These are phyloP conservation scores for Mola mola DNA, from an alignment of 2,113 vertebrate genomes.

Conservation along the genomic window DNA sequence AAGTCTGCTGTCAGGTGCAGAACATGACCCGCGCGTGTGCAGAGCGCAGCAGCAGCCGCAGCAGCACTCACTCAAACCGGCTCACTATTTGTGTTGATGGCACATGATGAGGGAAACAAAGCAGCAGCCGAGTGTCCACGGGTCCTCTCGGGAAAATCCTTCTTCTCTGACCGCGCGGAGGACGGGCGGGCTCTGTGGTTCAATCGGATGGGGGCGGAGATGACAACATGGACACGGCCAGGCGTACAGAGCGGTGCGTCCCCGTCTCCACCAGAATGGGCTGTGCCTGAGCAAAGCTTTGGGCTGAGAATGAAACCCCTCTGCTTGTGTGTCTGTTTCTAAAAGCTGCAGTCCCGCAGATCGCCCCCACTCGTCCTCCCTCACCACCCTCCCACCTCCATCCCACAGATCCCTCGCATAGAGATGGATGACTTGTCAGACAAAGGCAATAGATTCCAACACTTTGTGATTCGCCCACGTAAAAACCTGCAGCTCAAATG, in stretches of 20 bases:
- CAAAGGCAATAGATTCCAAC: constrained; percentile 99
- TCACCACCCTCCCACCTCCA: constrained; percentile 77
- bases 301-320: constrained; percentile 94
- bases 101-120: constrained; percentile 71
- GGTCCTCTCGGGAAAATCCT: constrained; percentile 64
- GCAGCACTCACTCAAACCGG: constrained; percentile 69
- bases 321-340: constrained; percentile 95
- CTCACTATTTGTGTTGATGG: constrained; percentile 72
- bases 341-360: constrained; percentile 91
- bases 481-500: constrained; percentile 89
- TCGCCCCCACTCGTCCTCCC: constrained; percentile 45
- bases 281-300: constrained; percentile 92
- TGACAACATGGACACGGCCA: constrained; percentile 82
- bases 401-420: constrained; percentile 84
- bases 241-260: constrained; percentile 71
- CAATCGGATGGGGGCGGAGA: constrained; percentile 79
- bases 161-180: constrained; percentile 57
- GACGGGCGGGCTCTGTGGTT: constrained; percentile 64
- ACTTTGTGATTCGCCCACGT: constrained; percentile 99
- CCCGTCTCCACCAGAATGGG: constrained; percentile 87
- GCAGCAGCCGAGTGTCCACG: constrained; percentile 56
- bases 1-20: constrained; percentile 79
- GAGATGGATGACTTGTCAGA: constrained; percentile 99
- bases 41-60: constrained; percentile 66
- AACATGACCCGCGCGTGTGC: constrained; percentile 79